Evolutionary conservation across 2,888 invertebrate species (phyloP).

Genomic region (Rhodophaea formosa): DNA sequence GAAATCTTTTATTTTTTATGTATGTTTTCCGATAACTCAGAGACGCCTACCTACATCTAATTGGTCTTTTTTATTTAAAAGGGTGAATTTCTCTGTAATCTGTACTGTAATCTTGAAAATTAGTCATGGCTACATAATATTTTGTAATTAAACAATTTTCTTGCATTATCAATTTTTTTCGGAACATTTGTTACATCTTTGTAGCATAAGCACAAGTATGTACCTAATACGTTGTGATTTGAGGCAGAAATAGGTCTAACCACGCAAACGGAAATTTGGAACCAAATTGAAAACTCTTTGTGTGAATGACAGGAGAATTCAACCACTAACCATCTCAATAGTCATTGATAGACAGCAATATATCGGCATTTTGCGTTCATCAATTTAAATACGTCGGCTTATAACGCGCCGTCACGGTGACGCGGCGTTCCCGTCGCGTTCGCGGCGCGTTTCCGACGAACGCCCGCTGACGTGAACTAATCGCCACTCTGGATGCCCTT

Average conservation of each 20-base stretch:
- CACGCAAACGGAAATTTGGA: background rate
- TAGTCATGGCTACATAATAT: too few relatives aligned
- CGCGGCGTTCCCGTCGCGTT: slow-evolving; percentile 36
- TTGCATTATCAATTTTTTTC: too few relatives aligned
- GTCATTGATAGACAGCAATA: slow-evolving; percentile 52
- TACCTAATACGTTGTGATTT: too few relatives aligned
- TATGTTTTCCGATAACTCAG: too few relatives aligned
- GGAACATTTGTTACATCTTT: too few relatives aligned
- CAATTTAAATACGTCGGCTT: slow-evolving; percentile 50
- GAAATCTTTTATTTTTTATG: too few relatives aligned
- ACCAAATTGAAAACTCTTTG: background rate
- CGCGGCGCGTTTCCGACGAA: slow-evolving; percentile 32
- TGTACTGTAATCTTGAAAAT: too few relatives aligned
- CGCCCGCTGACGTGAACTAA: slow-evolving; percentile 58
- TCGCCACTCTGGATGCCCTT: slow-evolving; percentile 49
- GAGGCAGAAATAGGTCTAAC: background rate
- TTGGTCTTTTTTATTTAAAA: too few relatives aligned
- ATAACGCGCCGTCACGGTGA: slow-evolving; percentile 57
- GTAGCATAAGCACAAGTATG: too few relatives aligned
- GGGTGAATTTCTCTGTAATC: too few relatives aligned
- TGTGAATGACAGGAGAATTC: background rate
- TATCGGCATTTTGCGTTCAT: slow-evolving; percentile 58
- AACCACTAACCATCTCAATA: slow-evolving; percentile 18
- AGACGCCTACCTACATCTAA: too few relatives aligned
- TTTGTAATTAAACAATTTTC: too few relatives aligned